phyloP scores from a whole-genome alignment of 2,888 invertebrate species.

The Stenchaetothrips biformis region DNA sequence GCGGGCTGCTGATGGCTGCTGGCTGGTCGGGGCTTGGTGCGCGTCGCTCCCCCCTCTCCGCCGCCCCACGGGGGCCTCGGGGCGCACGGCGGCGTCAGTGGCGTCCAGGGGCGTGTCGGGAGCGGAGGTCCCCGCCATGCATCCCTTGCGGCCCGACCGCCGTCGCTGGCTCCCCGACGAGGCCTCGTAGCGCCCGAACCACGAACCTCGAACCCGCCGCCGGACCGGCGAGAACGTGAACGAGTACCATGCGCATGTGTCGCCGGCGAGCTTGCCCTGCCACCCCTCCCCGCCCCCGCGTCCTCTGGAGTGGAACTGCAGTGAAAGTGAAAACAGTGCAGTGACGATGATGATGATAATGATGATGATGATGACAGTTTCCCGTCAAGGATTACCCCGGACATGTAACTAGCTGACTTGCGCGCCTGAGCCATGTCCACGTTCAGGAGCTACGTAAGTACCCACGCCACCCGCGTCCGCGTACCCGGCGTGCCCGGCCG shows the following conservation, averaged over 20 bases:
- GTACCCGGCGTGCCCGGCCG: neutral
- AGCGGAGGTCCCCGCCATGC: conserved; percentile 1
- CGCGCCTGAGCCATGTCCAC: neutral
- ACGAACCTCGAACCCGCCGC: too few relatives aligned
- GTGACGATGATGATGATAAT: neutral
- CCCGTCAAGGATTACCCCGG: neutral
- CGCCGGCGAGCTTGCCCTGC: neutral
- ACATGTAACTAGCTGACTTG: neutral
- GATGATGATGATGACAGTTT: neutral
- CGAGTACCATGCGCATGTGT: neutral
- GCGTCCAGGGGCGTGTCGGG: conserved; percentile 19
- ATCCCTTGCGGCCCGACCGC: neutral
- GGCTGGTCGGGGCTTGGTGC: neutral
- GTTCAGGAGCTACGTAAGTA: conserved; percentile 12
- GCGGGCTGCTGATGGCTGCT: conserved; percentile 30
- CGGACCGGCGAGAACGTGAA: too few relatives aligned
- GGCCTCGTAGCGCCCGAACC: neutral
- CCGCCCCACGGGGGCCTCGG: neutral
- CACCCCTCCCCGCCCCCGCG: neutral
- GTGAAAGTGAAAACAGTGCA: neutral
- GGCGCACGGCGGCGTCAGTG: neutral
- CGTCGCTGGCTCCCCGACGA: neutral
- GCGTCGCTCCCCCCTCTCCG: neutral
- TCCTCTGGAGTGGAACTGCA: neutral
- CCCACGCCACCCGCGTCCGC: neutral